These are phyloP conservation scores for Pomatorhinus ruficollis DNA, from an alignment of 2,113 vertebrate genomes.

Conservation along the genomic window DNA sequence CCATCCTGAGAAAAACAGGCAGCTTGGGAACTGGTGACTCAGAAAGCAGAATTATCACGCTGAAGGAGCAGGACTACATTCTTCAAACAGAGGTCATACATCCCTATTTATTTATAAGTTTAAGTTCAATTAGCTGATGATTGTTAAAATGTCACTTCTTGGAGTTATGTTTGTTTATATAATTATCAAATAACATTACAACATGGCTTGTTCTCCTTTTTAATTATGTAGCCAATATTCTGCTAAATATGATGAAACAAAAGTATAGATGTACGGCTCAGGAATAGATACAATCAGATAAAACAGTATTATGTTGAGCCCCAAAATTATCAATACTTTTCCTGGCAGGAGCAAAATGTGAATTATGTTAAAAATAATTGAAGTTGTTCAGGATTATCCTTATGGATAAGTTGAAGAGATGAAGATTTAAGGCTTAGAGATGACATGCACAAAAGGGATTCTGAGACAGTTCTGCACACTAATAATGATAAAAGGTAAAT, in stretches of 20 bases:
- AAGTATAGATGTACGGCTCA: fast-evolving
- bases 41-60: neutral
- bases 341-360: neutral
- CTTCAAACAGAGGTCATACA: neutral
- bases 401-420: neutral
- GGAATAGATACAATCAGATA: neutral
- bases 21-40: neutral
- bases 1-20: neutral
- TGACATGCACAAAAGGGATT: neutral
- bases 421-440: neutral
- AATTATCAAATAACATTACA: neutral
- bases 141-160: neutral
- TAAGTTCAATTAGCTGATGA: neutral
- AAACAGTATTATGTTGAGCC: neutral
- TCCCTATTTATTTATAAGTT: neutral
- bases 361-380: neutral
- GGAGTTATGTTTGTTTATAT: neutral
- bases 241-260: neutral
- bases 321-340: neutral
- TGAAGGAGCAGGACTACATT: neutral
- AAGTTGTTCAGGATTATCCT: neutral
- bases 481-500: neutral
- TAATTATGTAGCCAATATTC: neutral
- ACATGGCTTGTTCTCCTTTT: neutral
- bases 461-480: neutral